Conservation (phyloP, 2,113 vertebrate species). For the Psophia crepitans region DNA sequence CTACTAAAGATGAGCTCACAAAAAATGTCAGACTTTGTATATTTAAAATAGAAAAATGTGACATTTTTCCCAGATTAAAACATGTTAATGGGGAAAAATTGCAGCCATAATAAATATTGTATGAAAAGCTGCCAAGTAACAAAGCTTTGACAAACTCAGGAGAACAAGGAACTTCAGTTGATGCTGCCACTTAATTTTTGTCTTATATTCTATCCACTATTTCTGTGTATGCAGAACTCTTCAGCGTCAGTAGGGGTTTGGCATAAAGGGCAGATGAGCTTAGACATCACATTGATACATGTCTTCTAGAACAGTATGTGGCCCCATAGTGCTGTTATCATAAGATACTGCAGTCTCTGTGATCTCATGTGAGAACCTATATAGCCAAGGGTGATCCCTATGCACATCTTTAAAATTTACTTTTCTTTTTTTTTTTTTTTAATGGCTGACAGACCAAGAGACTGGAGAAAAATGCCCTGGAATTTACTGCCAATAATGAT, state of each 20-base stretch:
- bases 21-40: conserved; percentile 50
- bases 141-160: conserved; percentile 62
- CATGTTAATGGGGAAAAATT: conserved; percentile 63
- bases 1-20: conserved; percentile 18
- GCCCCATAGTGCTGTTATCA: not conserved
- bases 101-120: conserved; percentile 66
- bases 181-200: conserved; percentile 48
- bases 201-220: not conserved
- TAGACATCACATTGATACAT: not conserved
- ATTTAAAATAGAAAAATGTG: conserved; percentile 53
- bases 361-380: not conserved
- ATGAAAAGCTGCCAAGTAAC: conserved; percentile 67
- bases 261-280: conserved; percentile 4
- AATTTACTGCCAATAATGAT: not conserved
- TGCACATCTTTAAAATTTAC: not conserved
- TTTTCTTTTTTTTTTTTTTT: not conserved
- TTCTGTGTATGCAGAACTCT: not conserved
- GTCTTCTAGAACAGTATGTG: not conserved
- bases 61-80: conserved; percentile 64
- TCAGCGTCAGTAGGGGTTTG: not conserved
- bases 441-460: not conserved
- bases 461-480: not conserved
- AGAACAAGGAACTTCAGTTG: conserved; percentile 57
- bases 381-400: not conserved
- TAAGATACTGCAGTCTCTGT: not conserved